Base-by-base conservation (phyloP, 2,797 vertebrate genomes). In the Brachyrhaphis roseni region DNA sequence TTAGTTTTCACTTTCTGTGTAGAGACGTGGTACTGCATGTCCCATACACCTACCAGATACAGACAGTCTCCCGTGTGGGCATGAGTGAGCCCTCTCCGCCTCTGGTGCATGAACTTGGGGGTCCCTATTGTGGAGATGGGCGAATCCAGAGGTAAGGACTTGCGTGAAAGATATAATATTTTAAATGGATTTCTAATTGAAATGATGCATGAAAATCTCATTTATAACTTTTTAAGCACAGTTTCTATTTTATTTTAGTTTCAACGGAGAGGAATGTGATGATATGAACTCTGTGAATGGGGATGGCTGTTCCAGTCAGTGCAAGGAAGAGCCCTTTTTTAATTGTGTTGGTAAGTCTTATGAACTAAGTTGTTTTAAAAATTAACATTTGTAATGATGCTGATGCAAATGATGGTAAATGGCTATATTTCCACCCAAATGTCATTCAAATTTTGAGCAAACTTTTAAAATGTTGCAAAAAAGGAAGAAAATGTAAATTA, bases 251-350 rank as follows among this genome's bases (percentile, higher is more conserved):
- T 81, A 13, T 90, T 90, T 57, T 93, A 99, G 98, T 88, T 96
- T 94, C 75, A 84, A 96, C 85, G 98, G 97, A 39, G 98, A 99
- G 87, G 97, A 99, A 87, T 99, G 98, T 15, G 98, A 99, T 66
- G 98, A 99, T 87, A 97, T 95, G 97, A 99, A 99, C 86, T 97
- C 97, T 59, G 88, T 97, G 91, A 99, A 97, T 43, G 98, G 97
- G 0, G 98, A 99, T 4, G 98, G 98, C 79, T 99, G 98, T 88
- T 99, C 98, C 66, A 97, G 97, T 49, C 98, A 97, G 88, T 99
- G 98, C 93, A 95, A 90, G 87, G 97, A 97, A 92, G 98, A 99
- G 84, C 36, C 95, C 1, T 98, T 97, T 92, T 99, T 99, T 93
- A 98, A 99, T 90, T 99, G 98, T 76, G 70, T 99, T 0, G 98